Percentiles rank a stretch among this genome's conserved stretches.
These are phyloP conservation scores for Drosophila azteca DNA, from an alignment of 1,140 invertebrate species.

Conservation along the genomic window DNA sequence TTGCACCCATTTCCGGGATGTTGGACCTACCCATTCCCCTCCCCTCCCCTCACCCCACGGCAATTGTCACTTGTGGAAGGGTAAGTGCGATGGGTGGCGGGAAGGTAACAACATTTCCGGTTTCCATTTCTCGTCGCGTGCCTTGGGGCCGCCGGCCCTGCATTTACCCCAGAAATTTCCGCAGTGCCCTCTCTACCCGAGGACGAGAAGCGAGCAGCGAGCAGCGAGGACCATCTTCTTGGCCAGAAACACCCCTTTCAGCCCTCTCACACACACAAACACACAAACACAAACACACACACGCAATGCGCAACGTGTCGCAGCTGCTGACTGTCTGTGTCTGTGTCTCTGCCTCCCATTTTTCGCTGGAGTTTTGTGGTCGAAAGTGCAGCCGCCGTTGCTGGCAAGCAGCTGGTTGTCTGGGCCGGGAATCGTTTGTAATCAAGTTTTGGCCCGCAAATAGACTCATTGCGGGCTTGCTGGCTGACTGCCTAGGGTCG, in stretches of 20 bases:
- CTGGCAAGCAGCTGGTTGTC: conserved; percentile 17
- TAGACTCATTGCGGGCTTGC: conserved; percentile 61
- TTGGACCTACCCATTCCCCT: not conserved
- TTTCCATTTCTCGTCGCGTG: conserved; percentile 75
- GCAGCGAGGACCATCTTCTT: conserved; percentile 3
- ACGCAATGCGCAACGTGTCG: conserved; percentile 58
- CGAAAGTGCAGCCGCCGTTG: conserved; percentile 57
- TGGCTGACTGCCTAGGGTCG: conserved; percentile 39
- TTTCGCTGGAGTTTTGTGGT: conserved; percentile 43
- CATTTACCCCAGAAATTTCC: conserved; percentile 58
- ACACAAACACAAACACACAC: conserved; percentile 26
- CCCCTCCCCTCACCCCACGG: not conserved
- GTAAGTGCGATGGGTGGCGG: not conserved
- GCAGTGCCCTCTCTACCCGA: conserved; percentile 35
- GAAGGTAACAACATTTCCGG: conserved; percentile 74
- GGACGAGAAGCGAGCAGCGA: not conserved
- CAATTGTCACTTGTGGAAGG: conserved; percentile 9
- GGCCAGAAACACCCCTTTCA: conserved; percentile 30
- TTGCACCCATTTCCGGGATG: conserved; percentile 68
- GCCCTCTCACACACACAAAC: conserved; percentile 23
- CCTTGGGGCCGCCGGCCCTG: conserved; percentile 55
- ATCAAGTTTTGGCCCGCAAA: conserved; percentile 77
- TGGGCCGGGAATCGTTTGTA: conserved; percentile 29
- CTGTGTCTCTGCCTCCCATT: not conserved
- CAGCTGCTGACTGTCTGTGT: conserved; percentile 51